phyloP scores from a whole-genome alignment of 2,113 vertebrate genomes.

The Bujurquina vittata region DNA sequence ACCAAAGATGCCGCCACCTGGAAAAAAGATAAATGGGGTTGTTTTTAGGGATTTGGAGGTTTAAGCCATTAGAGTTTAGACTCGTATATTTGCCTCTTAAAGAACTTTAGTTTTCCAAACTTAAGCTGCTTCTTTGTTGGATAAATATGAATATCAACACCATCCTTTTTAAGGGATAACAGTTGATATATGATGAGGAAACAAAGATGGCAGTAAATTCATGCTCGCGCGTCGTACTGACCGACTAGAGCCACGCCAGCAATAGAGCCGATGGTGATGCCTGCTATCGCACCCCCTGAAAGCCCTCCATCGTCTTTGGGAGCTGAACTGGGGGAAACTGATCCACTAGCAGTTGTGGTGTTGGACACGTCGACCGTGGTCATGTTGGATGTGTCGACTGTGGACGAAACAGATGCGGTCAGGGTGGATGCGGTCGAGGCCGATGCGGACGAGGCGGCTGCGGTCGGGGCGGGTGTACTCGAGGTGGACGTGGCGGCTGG shows the following conservation, averaged over 20 bases:
- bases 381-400: fast-evolving
- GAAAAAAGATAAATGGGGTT: background rate
- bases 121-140: background rate
- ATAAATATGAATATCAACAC: background rate
- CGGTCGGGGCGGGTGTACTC: no score
- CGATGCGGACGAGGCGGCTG: no score
- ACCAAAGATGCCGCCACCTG: constrained; percentile 78
- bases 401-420: no score
- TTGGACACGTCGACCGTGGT: fast-evolving
- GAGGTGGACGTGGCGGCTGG: fast-evolving
- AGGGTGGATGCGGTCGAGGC: no score
- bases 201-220: background rate
- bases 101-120: background rate
- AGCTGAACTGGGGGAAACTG: background rate
- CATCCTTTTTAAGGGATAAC: constrained; percentile 8
- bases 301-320: constrained; percentile 6
- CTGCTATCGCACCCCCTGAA: constrained; percentile 63
- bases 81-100: background rate
- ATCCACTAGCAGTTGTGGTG: background rate
- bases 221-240: constrained; percentile 41
- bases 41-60: background rate
- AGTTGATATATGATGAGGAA: background rate
- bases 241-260: constrained; percentile 68
- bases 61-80: background rate
- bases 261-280: constrained; percentile 67